Conservation (phyloP, 2,888 invertebrate genomes). For the Luperina testacea region DNA sequence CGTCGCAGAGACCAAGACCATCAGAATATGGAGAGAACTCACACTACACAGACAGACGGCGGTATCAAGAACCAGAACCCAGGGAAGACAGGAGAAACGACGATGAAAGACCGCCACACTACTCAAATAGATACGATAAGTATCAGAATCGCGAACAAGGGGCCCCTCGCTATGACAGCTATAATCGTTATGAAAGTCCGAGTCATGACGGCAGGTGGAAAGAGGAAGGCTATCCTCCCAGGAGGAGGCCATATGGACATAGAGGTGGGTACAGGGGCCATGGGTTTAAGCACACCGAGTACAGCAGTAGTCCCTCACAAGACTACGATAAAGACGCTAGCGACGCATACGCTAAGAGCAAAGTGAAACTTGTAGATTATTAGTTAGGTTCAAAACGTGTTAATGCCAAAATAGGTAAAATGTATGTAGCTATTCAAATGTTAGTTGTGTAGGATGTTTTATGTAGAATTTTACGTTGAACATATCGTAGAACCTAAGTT, state of each 20-base stretch:
- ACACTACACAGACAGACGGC: slow-evolving; percentile 63
- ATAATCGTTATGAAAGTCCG: slow-evolving; percentile 62
- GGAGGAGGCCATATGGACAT: slow-evolving; percentile 73
- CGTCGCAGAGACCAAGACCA: slow-evolving; percentile 65
- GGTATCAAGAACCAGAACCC: slow-evolving; percentile 66
- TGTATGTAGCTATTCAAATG: slow-evolving; percentile 54
- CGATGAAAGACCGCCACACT: slow-evolving; percentile 63
- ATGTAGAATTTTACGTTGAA: slow-evolving; percentile 56
- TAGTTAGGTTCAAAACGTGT: slow-evolving; percentile 68
- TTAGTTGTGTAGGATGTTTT: slow-evolving; percentile 56
- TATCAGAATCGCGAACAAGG: slow-evolving; percentile 64
- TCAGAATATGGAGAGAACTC: slow-evolving; percentile 67
- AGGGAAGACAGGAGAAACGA: slow-evolving; percentile 65
- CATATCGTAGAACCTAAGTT: slow-evolving; percentile 59
- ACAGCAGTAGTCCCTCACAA: slow-evolving; percentile 61
- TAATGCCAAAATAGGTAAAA: slow-evolving; percentile 66
- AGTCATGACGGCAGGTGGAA: slow-evolving; percentile 71
- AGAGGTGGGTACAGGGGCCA: slow-evolving; percentile 76
- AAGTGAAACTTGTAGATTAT: slow-evolving; percentile 86
- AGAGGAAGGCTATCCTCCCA: slow-evolving; percentile 64
- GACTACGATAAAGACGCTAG: slow-evolving; percentile 60
- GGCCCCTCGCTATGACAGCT: slow-evolving; percentile 50
- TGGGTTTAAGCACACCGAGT: slow-evolving; percentile 62
- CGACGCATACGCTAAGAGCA: slow-evolving; percentile 70
- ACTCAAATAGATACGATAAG: slow-evolving; percentile 70